Conservation (phyloP, 2,113 vertebrate species). For the Podarcis raffonei region DNA sequence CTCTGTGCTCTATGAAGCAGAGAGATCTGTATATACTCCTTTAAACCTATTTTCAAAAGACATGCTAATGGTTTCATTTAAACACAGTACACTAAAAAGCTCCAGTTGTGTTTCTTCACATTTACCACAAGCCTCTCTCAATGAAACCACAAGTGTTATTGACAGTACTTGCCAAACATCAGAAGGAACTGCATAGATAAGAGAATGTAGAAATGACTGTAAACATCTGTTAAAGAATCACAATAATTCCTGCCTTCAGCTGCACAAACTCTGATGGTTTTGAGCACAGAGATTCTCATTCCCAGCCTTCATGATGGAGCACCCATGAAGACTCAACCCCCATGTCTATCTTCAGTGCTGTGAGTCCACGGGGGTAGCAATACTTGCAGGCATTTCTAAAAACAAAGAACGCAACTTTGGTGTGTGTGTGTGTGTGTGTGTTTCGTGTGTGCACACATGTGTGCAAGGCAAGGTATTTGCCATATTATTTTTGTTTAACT, state of each 20-base stretch:
- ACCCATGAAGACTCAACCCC: background rate
- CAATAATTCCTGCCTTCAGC: constrained; percentile 41
- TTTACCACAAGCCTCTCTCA: constrained; percentile 40
- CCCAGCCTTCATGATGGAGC: constrained; percentile 2
- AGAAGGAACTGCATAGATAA: constrained; percentile 75
- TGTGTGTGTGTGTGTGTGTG: constrained; percentile 8
- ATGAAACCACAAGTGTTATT: constrained; percentile 45
- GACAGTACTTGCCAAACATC: constrained; percentile 35
- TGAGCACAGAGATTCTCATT: constrained; percentile 42
- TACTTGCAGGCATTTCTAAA: constrained; percentile 55
- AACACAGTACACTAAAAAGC: constrained; percentile 59
- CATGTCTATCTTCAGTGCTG: constrained; percentile 26
- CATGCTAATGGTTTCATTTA: constrained; percentile 46
- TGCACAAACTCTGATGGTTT: constrained; percentile 30
- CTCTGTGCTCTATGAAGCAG: background rate
- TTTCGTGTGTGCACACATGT: constrained; percentile 31
- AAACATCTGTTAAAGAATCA: constrained; percentile 42
- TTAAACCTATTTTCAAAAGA: constrained; percentile 40
- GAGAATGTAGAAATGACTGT: constrained; percentile 52
- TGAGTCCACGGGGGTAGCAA: constrained; percentile 44
- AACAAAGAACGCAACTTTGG: constrained; percentile 36
- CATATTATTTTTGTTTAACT: constrained; percentile 30
- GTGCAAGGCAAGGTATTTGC: constrained; percentile 46
- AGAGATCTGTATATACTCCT: constrained; percentile 3
- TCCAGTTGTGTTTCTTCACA: constrained; percentile 52